Conservation (phyloP, 2,113 vertebrate genomes). For the Cheirogaleus medius region DNA sequence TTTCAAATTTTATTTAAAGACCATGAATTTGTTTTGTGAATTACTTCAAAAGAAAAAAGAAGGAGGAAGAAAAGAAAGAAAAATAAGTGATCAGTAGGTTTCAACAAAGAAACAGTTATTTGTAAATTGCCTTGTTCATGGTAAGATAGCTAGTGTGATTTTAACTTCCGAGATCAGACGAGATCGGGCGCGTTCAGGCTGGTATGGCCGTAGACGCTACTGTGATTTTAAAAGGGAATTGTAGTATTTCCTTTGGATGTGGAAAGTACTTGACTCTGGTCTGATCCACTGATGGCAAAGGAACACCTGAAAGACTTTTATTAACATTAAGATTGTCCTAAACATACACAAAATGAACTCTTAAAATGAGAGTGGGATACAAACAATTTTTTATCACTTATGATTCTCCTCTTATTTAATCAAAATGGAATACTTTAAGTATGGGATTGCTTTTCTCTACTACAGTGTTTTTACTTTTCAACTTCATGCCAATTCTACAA, state of each 20-base stretch:
- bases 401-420: background rate
- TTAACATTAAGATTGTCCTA: background rate
- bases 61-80: background rate
- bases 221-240: background rate
- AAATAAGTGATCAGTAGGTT: background rate
- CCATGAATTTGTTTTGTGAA: background rate
- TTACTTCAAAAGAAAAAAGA: background rate
- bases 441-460: background rate
- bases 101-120: background rate
- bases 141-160: background rate
- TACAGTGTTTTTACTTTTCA: background rate
- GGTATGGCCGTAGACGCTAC: too few relatives aligned
- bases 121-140: slow-evolving; percentile 2
- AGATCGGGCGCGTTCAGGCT: too few relatives aligned
- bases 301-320: background rate
- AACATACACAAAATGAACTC: background rate
- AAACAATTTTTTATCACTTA: background rate
- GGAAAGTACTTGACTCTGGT: background rate
- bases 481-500: background rate
- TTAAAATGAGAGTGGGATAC: background rate
- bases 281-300: background rate
- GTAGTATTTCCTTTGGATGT: background rate
- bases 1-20: slow-evolving; percentile 10
- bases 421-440: background rate
- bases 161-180: too few relatives aligned